Conservation (phyloP, 2,888 invertebrate species). For the Eupsilia transversa region DNA sequence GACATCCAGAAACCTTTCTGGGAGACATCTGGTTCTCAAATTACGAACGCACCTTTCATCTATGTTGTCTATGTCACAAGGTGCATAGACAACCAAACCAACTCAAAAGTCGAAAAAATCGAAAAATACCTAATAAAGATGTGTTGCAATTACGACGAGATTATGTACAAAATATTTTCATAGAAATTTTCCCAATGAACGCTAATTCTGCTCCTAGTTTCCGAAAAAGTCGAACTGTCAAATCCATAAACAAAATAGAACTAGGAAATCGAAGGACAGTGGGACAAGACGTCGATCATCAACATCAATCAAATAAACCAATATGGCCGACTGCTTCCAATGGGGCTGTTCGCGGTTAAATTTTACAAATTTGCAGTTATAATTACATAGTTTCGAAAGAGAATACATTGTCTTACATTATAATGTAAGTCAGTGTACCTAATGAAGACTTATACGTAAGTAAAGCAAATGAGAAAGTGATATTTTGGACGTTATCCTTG, state of each 20-base stretch:
- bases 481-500: slow-evolving; percentile 79
- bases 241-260: slow-evolving; percentile 55
- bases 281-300: slow-evolving; percentile 68
- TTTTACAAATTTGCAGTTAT: slow-evolving; percentile 77
- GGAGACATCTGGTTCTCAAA: not conserved
- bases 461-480: slow-evolving; percentile 69
- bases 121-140: too few relatives aligned
- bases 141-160: too few relatives aligned
- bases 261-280: slow-evolving; percentile 53
- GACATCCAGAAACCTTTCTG: not conserved
- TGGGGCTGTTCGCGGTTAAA: slow-evolving; percentile 81
- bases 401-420: slow-evolving; percentile 82
- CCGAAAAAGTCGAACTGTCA: slow-evolving; percentile 14
- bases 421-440: slow-evolving; percentile 87
- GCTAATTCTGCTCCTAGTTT: not conserved
- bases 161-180: too few relatives aligned
- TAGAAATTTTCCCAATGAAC: not conserved
- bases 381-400: slow-evolving; percentile 73
- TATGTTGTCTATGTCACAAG: slow-evolving; percentile 4
- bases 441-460: slow-evolving; percentile 84
- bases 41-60: slow-evolving; percentile 8
- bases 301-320: slow-evolving; percentile 79
- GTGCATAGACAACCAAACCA: not conserved
- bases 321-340: slow-evolving; percentile 86
- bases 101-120: not conserved